These are phyloP conservation scores for Abrostola tripartita DNA, from an alignment of 2,888 invertebrate species.

Conservation along the genomic window DNA sequence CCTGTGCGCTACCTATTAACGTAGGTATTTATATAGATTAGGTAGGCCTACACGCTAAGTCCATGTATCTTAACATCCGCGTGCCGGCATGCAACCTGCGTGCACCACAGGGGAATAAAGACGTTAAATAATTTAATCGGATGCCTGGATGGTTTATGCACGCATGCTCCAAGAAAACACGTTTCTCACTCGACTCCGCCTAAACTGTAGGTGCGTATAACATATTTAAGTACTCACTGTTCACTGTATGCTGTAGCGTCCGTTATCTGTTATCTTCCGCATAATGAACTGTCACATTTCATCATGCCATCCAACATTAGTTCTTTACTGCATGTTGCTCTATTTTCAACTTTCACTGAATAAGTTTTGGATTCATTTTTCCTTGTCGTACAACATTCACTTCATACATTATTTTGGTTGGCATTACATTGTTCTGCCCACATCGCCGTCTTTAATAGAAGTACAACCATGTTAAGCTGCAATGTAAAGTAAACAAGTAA, in stretches of 20 bases:
- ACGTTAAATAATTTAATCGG: slow-evolving; percentile 87
- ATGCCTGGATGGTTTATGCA: slow-evolving; percentile 81
- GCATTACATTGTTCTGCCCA: slow-evolving; percentile 45
- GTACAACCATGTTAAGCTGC: slow-evolving; percentile 48
- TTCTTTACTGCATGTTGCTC: slow-evolving; percentile 44
- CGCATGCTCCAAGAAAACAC: slow-evolving; percentile 70
- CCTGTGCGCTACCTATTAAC: slow-evolving; percentile 18
- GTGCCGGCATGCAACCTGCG: slow-evolving; percentile 84
- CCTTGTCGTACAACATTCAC: slow-evolving; percentile 21
- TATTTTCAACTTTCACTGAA: slow-evolving; percentile 40
- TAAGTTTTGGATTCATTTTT: slow-evolving; percentile 29
- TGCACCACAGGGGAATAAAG: slow-evolving; percentile 85
- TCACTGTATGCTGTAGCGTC: slow-evolving; percentile 50
- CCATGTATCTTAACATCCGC: slow-evolving; percentile 79
- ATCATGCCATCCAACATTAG: slow-evolving; percentile 56
- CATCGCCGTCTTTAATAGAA: slow-evolving; percentile 42
- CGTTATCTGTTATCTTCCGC: slow-evolving; percentile 61
- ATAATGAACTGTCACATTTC: slow-evolving; percentile 62
- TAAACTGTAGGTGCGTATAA: slow-evolving; percentile 56
- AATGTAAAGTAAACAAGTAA: slow-evolving; percentile 48
- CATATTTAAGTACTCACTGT: slow-evolving; percentile 45
- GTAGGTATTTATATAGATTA: slow-evolving; percentile 52
- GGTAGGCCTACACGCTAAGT: slow-evolving; percentile 63
- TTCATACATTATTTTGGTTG: slow-evolving; percentile 55
- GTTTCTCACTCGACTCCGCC: slow-evolving; percentile 53